These are phyloP conservation scores for Rhyzopertha dominica DNA, from an alignment of 1,140 invertebrate species.

Conservation along the genomic window DNA sequence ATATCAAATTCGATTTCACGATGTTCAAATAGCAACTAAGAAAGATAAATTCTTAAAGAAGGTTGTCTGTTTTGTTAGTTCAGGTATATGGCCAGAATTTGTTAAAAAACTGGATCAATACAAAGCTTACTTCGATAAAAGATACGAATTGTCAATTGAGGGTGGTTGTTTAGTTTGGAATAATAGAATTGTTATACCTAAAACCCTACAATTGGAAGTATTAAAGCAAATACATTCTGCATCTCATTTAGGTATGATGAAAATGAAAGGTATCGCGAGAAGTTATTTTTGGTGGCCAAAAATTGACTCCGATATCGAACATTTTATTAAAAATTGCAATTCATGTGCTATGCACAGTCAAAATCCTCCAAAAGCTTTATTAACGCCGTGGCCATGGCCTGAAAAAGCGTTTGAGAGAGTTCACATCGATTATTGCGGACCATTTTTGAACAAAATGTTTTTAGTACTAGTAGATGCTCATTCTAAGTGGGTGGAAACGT, in stretches of 20 bases:
- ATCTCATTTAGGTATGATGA: conserved; percentile 3
- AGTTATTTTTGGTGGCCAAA: conserved; percentile 1
- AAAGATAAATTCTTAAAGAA: too few relatives aligned
- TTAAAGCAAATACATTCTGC: conserved; percentile 3
- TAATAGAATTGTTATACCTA: conserved; percentile 4
- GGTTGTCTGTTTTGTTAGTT: too few relatives aligned
- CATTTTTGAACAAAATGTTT: conserved; percentile 40
- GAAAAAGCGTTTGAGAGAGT: conserved; percentile 46
- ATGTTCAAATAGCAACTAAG: neutral
- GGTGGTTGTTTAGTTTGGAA: conserved; percentile 3
- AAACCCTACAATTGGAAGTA: neutral
- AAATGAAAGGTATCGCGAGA: conserved; percentile 1
- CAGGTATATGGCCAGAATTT: too few relatives aligned
- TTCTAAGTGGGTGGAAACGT: conserved; percentile 39
- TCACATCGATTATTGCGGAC: conserved; percentile 50
- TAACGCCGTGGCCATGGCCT: too few relatives aligned
- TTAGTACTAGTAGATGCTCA: conserved; percentile 45
- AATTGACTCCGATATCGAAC: neutral
- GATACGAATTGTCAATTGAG: conserved; percentile 6
- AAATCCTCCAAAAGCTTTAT: neutral
- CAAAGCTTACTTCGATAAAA: conserved; percentile 1
- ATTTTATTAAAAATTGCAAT: neutral
- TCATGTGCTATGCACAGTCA: neutral
- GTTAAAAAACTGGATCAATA: neutral
- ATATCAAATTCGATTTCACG: neutral